Conservation (phyloP, 2,888 invertebrate genomes). For the Microctonus hyperodae region DNA sequence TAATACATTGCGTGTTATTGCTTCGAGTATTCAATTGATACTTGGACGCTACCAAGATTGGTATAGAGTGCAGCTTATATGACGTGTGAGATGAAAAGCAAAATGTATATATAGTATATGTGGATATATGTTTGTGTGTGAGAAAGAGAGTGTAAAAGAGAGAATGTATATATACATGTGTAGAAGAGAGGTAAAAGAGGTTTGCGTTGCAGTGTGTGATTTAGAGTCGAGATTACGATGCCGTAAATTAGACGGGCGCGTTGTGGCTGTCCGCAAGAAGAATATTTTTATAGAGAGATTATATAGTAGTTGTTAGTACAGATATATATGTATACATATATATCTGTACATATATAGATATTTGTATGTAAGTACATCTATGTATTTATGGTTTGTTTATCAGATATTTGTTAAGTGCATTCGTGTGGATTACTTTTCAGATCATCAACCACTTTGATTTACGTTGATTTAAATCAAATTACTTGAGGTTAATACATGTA, state of each 20-base stretch:
- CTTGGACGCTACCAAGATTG: not conserved
- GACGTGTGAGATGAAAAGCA: not conserved
- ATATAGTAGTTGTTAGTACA: not conserved
- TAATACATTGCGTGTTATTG: not conserved
- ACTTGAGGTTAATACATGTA: not conserved
- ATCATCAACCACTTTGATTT: not conserved
- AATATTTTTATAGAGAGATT: not conserved
- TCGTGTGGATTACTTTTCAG: not conserved
- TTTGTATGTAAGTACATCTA: not conserved
- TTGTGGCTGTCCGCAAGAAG: not conserved
- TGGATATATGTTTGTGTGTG: too few relatives aligned
- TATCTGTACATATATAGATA: too few relatives aligned
- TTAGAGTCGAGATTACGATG: slow-evolving; percentile 9
- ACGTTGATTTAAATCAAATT: not conserved
- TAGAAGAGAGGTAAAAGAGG: not conserved
- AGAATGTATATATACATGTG: too few relatives aligned
- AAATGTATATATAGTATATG: not conserved
- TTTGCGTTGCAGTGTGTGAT: not conserved
- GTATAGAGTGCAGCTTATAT: not conserved
- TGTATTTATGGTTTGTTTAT: not conserved
- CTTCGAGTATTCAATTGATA: not conserved
- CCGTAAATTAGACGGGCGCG: slow-evolving; percentile 10
- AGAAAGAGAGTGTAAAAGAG: not conserved
- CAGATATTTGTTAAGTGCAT: not conserved
- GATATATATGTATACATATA: not conserved